Conservation (phyloP, 1,140 invertebrate genomes). For the Drosophila subpulchrella region DNA sequence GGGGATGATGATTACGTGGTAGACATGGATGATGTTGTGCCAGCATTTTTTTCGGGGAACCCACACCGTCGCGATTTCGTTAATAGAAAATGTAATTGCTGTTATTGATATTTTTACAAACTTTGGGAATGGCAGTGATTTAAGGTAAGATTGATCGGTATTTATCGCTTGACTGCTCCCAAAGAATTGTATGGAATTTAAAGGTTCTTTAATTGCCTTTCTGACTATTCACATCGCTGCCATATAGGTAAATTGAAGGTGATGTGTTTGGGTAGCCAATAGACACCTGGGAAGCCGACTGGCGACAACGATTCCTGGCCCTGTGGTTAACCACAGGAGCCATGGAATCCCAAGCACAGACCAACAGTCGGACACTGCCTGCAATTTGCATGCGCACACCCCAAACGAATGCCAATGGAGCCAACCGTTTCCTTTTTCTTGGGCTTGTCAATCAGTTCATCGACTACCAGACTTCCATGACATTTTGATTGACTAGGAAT, state of each 20-base stretch:
- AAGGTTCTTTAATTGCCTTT: neutral
- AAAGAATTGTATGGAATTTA: neutral
- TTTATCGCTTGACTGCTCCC: neutral
- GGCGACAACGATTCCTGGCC: conserved; percentile 35
- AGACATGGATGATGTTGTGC: conserved; percentile 57
- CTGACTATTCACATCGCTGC: neutral
- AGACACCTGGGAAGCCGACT: conserved; percentile 18
- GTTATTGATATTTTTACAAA: conserved; percentile 63
- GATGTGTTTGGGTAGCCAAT: conserved; percentile 25
- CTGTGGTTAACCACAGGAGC: conserved; percentile 51
- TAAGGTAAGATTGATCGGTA: conserved; percentile 20
- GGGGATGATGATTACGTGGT: conserved; percentile 26
- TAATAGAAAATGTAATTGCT: conserved; percentile 83
- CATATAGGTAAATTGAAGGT: conserved; percentile 25
- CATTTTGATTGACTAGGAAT: conserved; percentile 43
- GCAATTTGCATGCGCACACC: conserved; percentile 50
- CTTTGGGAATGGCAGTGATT: conserved; percentile 16
- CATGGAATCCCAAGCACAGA: conserved; percentile 21
- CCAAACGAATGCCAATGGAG: neutral
- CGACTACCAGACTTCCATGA: conserved; percentile 32
- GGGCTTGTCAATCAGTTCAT: conserved; percentile 53
- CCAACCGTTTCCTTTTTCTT: conserved; percentile 39
- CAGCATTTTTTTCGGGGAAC: conserved; percentile 19
- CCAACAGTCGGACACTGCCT: conserved; percentile 29
- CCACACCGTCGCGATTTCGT: conserved; percentile 55